Evolutionary conservation across 2,113 vertebrate species (phyloP), one percentile per base, ranked within the genome.

Genomic region (Columba janthina): DNA sequence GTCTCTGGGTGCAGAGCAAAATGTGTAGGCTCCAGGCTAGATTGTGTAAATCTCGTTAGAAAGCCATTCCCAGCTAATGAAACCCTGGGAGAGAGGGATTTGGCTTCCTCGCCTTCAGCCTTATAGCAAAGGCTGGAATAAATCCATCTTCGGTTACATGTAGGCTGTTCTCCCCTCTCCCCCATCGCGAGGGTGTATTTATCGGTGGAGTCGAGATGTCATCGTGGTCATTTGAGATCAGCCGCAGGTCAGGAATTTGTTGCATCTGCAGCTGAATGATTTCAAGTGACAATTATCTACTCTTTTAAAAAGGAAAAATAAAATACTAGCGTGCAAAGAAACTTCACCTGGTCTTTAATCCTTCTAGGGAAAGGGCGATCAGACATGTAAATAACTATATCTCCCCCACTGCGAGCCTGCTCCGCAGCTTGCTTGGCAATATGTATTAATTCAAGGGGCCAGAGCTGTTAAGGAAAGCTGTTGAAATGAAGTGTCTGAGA

Each of bases 11-110:
- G 93, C 70, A n/a, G 81, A 85, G 92, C 67, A 64, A 51, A 89
- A 88, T 32, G 88, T 93, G 94, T 34, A 85, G 96, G 93, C 89
- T 94, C 42, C 57, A 3, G 92, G 94, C 92, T 66, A 60, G 82
- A 77, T 57, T 74, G 93, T 96, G 93, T 94, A 96, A 96, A 97
- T 93, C 93, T 96, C 84, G 36, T 92, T 94, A 94, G 92, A 85
- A 97, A 97, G 90, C 92, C 93, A 94, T 95, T 96, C 96, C 83
- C 78, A 74, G 94, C 94, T 97, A 97, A 97, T 97, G 96, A 97
- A 97, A 95, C 94, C 96, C 94, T 91, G 94, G 81, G 96, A 96
- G 95, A 96, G 95, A 72, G 81, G 92, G 97, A 93, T 94, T 76
- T 87, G 71, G 53, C 76, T 86, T n/a, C 46, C 74, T 81, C 57